Base-by-base conservation (phyloP, 2,888 invertebrate genomes). In the Melolontha melolontha region DNA sequence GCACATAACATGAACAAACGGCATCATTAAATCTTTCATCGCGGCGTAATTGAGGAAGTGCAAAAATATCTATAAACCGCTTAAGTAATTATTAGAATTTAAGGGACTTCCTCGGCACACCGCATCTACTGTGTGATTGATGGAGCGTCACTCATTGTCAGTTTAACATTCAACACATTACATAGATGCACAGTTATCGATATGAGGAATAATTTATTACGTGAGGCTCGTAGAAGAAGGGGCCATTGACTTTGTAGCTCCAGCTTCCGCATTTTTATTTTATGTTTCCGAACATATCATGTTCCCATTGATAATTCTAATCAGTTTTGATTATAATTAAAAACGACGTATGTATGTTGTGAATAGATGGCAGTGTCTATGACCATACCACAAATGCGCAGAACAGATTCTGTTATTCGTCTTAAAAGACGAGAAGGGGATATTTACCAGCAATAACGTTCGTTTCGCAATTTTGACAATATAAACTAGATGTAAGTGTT, bases 31-130 rank as follows among this genome's bases (percentile, higher is more conserved):
- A 49, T 34, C 47, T 62, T 47, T 47, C 34, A 39, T 34, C 49
- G 47, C 59, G 11, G 34, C 59, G 47, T 62, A 62, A 62, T 62
- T 62, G 59, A 62, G 59, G 59, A 62, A 62, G 59, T 39, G 59
- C 47, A 39, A 62, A 62, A 62, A 17, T 57, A 57, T 57, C 27
- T 44, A 42, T 57, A 34, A 34, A 22, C 29, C 42, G 17, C 55
- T 57, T 42, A 27, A 27, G 11, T 42, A 42, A 42, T 42, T 14
- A 57, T 57, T 57, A 57, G 17, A n/a, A 27, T 27, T 57, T 42
- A 22, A 40, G 42, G 27, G 42, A 42, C 57, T 42, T 42, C 57
- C 57, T 57, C 41, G 14, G 27, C 10, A 42, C 49, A 17, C 10
- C 10, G 22, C 22, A 11, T 11, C 22, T 17, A 17, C 49, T 34